Percentiles rank a stretch among this genome's conserved stretches.
These are phyloP conservation scores for Orientallactaga sibirica DNA, from an alignment of 2,797 vertebrate species.

Conservation along the genomic window DNA sequence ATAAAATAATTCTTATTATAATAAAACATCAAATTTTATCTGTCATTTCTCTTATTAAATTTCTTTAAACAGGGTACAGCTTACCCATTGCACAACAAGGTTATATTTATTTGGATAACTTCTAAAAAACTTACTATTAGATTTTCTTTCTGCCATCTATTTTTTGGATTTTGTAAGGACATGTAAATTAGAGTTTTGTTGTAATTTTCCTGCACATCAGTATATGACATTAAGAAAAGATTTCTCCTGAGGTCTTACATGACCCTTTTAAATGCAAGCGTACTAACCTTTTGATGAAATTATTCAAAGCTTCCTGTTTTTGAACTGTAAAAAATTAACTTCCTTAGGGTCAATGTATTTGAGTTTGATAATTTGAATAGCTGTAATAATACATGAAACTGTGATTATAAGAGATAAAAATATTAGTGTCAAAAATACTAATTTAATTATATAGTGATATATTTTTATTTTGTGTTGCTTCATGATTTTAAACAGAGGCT, in stretches of 20 bases:
- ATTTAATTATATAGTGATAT: constrained; percentile 16
- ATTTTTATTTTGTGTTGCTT: constrained; percentile 44
- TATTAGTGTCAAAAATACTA: neutral
- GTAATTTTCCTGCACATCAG: constrained; percentile 67
- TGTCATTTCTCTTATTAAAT: neutral
- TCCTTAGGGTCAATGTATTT: constrained; percentile 45
- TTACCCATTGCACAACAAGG: neutral
- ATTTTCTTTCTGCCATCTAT: constrained; percentile 24
- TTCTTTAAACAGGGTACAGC: neutral
- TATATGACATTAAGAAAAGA: constrained; percentile 62
- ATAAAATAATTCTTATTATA: constrained; percentile 42
- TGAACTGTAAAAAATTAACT: constrained; percentile 61
- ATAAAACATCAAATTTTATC: constrained; percentile 8
- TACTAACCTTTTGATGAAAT: constrained; percentile 63
- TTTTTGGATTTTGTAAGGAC: constrained; percentile 59
- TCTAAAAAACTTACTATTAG: constrained; percentile 19
- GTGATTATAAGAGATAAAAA: constrained; percentile 54
- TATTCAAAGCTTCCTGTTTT: constrained; percentile 57
- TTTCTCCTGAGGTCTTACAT: constrained; percentile 62
- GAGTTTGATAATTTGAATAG: constrained; percentile 19
- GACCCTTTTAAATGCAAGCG: constrained; percentile 52
- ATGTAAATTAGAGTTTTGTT: constrained; percentile 70
- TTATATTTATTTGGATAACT: neutral
- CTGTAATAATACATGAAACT: constrained; percentile 49
- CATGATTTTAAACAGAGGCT: neutral